Evolutionary conservation across 2,797 vertebrate species (phyloP), one percentile per base, ranked within the genome.

Genomic region (Eulemur coronatus): DNA sequence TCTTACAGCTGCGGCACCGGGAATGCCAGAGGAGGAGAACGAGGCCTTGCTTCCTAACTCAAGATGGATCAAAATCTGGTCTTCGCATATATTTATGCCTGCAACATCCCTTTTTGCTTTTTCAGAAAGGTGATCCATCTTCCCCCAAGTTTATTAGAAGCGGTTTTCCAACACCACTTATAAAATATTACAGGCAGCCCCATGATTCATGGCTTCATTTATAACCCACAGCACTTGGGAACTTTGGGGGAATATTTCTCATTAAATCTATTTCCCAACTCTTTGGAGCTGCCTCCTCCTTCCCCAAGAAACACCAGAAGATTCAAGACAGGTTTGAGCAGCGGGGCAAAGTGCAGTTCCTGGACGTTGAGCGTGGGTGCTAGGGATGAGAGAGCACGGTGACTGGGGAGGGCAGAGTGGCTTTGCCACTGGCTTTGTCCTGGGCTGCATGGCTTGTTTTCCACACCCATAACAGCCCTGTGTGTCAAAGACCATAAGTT

Each of bases 111-210:
- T 93, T 91, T 95, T 95, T 98, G 96, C 97, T 89, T 98, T 97
- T 97, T 95, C 87, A 97, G 96, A 97, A 94, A 61, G 97, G 95
- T 79, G 96, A 98, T 98, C 97, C 90, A 95, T 98, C 98, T 98
- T 98, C 91, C 46, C 17, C 69, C 96, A 95, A 97, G 97, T 97
- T 97, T 97, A 89, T 97, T 97, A 93, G 96, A 97, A 70, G 89
- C 12, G 1, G n/a, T 97, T 98, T 97, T 96, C 97, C 94, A 98
- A 2, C 88, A 43, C 96, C 78, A 63, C 96, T 95, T 96, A 97
- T 80, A 80, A 73, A 82, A 43, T 93, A 20, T 90, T 98, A 95
- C 95, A 89, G 94, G 67, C 73, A 0, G 95, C 80, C 97, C 96
- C 26, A 2, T 97, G 96, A 96, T 87, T 97, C 97, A 92, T 75